Evolutionary conservation across 1,140 invertebrate genomes (phyloP).

Genomic region (Carposina sasakii): DNA sequence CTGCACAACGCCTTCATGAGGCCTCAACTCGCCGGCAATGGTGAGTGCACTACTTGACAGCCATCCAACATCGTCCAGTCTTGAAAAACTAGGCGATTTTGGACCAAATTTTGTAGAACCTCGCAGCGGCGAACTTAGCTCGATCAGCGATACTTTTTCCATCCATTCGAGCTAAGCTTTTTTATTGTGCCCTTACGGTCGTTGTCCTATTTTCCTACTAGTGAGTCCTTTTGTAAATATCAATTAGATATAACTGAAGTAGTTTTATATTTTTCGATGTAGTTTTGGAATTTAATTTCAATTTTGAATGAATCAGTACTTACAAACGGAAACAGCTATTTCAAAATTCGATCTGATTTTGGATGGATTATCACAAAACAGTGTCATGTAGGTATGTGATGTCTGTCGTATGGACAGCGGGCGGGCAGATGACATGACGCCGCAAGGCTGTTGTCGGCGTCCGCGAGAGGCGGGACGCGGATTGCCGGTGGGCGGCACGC

Average conservation of each 20-base stretch:
- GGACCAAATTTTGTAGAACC: slow-evolving; percentile 44
- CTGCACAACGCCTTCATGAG: slow-evolving; percentile 65
- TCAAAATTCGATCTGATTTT: too few relatives aligned
- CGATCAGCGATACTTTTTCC: slow-evolving; percentile 8
- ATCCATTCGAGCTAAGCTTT: slow-evolving; percentile 44
- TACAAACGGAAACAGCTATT: too few relatives aligned
- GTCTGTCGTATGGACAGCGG: too few relatives aligned
- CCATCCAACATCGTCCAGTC: slow-evolving; percentile 43
- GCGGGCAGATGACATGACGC: too few relatives aligned
- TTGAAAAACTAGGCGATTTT: slow-evolving; percentile 34
- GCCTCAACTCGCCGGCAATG: slow-evolving; percentile 66
- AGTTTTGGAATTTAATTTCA: slow-evolving; percentile 35
- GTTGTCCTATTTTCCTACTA: slow-evolving; percentile 65
- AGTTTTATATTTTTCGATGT: slow-evolving; percentile 34
- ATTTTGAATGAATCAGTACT: too few relatives aligned
- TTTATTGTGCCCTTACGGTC: slow-evolving; percentile 62
- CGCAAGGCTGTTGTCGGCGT: slow-evolving; percentile 34
- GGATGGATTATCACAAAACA: too few relatives aligned
- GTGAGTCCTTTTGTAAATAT: slow-evolving; percentile 62
- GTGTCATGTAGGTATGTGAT: too few relatives aligned
- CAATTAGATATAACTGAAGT: slow-evolving; percentile 37
- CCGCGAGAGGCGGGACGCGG: slow-evolving; percentile 39
- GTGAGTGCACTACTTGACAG: slow-evolving; percentile 71
- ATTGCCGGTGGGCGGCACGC: slow-evolving; percentile 44
- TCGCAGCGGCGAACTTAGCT: slow-evolving; percentile 57